phyloP scores from a whole-genome alignment of 2,113 vertebrate genomes.

The Fukomys damarensis region DNA sequence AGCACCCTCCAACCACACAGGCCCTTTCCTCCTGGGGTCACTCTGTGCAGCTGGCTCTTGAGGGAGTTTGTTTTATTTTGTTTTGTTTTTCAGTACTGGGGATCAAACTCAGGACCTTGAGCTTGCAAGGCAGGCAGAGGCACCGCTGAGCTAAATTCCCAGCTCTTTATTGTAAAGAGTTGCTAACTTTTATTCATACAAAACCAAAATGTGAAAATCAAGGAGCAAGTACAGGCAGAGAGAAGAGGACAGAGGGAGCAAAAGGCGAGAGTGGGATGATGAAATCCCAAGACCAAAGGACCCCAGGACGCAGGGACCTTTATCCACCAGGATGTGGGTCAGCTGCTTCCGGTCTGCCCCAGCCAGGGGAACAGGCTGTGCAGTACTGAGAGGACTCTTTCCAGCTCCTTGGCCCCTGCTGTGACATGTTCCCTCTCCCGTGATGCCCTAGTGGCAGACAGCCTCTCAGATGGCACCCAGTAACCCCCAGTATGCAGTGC shows the following conservation, averaged over 20 bases:
- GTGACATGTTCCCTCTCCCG: neutral
- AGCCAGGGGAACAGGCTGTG: neutral
- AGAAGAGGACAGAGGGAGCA: neutral
- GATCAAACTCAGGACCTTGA: no score
- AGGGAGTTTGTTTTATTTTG: no score
- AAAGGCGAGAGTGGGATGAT: neutral
- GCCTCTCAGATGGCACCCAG: neutral
- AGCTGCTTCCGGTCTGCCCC: no score
- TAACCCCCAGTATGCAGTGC: neutral
- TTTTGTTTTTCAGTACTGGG: no score
- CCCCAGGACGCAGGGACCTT: neutral
- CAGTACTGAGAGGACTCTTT: neutral
- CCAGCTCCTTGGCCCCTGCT: neutral
- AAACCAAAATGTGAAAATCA: neutral
- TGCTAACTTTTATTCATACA: neutral
- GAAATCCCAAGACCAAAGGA: neutral
- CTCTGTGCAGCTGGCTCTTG: neutral
- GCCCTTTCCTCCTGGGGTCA: rapidly evolving
- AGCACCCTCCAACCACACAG: rapidly evolving
- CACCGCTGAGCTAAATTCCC: no score
- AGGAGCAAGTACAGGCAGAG: neutral
- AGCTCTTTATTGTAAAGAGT: neutral
- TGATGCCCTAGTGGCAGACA: neutral
- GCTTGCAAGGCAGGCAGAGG: no score
- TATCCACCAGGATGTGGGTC: neutral